phyloP scores from a whole-genome alignment of 2,888 invertebrate genomes.

The Melanophora roralis region DNA sequence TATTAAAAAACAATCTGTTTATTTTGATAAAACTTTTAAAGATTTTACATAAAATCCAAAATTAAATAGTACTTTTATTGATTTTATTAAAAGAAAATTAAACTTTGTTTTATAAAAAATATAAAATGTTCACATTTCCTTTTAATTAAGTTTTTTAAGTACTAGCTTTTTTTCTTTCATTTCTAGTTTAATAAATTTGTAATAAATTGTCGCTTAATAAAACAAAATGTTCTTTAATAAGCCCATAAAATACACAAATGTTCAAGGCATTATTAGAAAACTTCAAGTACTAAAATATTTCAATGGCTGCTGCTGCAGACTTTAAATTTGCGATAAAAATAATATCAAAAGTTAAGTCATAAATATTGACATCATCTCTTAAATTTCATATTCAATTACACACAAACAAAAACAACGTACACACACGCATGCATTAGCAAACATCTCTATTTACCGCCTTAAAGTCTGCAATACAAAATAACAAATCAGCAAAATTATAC shows the following conservation, averaged over 20 bases:
- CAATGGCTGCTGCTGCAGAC: conserved; percentile 9
- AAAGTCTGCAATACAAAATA: conserved; percentile 50
- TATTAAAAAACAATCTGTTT: no score
- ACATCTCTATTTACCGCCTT: conserved; percentile 22
- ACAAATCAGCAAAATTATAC: conserved; percentile 55
- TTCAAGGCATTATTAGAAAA: background rate
- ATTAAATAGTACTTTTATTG: no score
- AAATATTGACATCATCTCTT: conserved; percentile 45
- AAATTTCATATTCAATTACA: conserved; percentile 18
- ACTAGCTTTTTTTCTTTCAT: background rate
- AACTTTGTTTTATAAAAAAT: no score
- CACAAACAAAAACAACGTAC: background rate
- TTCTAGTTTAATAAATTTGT: background rate
- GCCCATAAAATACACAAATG: background rate
- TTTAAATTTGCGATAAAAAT: conserved; percentile 44
- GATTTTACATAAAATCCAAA: no score
- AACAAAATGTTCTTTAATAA: background rate
- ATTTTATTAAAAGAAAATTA: no score
- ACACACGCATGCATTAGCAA: background rate
- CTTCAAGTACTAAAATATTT: conserved; percentile 7
- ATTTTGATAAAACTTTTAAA: no score
- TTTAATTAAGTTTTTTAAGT: no score
- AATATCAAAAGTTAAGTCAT: conserved; percentile 34
- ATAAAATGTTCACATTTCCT: no score
- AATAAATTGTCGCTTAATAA: background rate